Conservation (phyloP, 2,888 invertebrate genomes). For the Diplazon laetatorius region DNA sequence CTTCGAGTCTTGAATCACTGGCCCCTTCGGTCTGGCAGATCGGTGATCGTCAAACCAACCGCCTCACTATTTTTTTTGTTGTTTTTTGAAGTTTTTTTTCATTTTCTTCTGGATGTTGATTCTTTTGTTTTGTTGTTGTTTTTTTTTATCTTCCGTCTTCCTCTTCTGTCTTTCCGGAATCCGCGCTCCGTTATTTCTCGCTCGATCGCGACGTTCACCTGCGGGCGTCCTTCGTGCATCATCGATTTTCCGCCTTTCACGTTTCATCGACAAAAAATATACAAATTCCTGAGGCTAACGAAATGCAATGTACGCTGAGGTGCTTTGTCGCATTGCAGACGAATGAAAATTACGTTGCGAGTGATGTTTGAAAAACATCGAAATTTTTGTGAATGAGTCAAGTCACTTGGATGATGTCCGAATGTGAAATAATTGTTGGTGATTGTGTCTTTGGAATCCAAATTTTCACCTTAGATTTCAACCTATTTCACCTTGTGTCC, state of each 20-base stretch:
- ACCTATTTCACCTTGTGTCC: no score
- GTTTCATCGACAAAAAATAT: slow-evolving; percentile 23
- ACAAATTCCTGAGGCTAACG: slow-evolving; percentile 25
- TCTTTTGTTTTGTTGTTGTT: slow-evolving; percentile 6
- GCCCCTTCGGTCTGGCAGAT: slow-evolving; percentile 61
- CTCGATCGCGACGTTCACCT: slow-evolving; percentile 56
- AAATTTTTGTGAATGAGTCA: no score
- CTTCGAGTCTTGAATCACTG: slow-evolving; percentile 67
- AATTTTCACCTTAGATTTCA: no score
- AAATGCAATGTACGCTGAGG: no score
- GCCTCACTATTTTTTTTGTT: slow-evolving; percentile 50
- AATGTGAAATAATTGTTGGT: no score
- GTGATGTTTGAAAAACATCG: no score
- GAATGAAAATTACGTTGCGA: no score
- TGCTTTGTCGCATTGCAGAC: no score
- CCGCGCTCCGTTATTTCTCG: slow-evolving; percentile 17
- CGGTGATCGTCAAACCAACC: slow-evolving; percentile 63
- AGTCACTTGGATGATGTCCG: no score
- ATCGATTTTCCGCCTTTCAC: slow-evolving; percentile 63
- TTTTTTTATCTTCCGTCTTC: slow-evolving; percentile 41
- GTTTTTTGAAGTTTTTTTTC: slow-evolving; percentile 27
- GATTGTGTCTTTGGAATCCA: no score
- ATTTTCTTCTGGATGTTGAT: not conserved
- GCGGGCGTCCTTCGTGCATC: slow-evolving; percentile 65
- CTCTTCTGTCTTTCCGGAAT: slow-evolving; percentile 43